Evolutionary conservation across 2,888 invertebrate genomes (phyloP).

Genomic region (Empis stercorea): DNA sequence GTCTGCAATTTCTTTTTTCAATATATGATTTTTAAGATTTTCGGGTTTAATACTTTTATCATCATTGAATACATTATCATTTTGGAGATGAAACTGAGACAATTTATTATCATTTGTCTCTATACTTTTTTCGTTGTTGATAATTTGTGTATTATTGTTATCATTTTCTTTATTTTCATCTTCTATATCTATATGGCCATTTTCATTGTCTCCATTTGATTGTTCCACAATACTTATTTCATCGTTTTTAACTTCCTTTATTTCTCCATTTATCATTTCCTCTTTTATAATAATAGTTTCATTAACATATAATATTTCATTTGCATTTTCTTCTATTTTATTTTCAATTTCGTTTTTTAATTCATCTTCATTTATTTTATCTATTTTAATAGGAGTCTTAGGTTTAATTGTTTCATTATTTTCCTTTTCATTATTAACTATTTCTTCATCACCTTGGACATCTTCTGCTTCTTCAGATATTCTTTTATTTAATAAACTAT

Average conservation of each 20-base stretch:
- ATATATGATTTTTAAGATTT: too few relatives aligned
- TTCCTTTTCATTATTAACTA: slow-evolving; percentile 8
- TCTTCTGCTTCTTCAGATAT: slow-evolving; percentile 16
- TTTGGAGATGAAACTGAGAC: slow-evolving; percentile 4
- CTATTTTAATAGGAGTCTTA: slow-evolving; percentile 11
- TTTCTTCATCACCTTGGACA: slow-evolving; percentile 8
- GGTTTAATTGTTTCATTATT: slow-evolving; percentile 12
- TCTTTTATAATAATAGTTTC: too few relatives aligned
- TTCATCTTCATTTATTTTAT: not conserved
- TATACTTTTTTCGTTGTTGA: not conserved
- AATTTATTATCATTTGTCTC: not conserved
- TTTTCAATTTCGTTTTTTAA: not conserved
- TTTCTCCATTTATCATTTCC: too few relatives aligned
- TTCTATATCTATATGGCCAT: not conserved
- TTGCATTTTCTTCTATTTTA: not conserved
- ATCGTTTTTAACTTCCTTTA: too few relatives aligned
- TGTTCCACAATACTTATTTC: too few relatives aligned
- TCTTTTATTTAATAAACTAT: slow-evolving; percentile 13
- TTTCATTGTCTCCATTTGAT: not conserved
- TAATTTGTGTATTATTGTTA: not conserved
- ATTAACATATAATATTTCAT: too few relatives aligned
- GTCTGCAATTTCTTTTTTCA: too few relatives aligned
- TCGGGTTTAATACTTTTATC: too few relatives aligned
- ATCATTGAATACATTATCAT: slow-evolving; percentile 7
- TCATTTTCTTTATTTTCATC: not conserved